Base-by-base conservation (phyloP, 2,888 invertebrate species). In the Willowsia nigromaculata region DNA sequence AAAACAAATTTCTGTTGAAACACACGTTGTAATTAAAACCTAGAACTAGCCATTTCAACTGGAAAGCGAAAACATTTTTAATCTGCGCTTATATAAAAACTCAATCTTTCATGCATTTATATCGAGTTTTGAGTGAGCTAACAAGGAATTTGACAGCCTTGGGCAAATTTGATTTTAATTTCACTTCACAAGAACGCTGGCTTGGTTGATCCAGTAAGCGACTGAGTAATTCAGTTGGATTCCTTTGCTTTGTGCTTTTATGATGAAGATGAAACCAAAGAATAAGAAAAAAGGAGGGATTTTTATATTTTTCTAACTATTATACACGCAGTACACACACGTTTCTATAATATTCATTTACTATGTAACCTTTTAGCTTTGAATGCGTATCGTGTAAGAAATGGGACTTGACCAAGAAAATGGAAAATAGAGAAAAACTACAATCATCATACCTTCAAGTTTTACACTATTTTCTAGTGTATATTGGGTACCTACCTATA, bases 71-170 rank as follows among this genome's bases (percentile, higher is more conserved):
- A 30, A 65, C 4, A 15, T 13, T 15, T 65, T 33, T 7, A 65
- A 30, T 11, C 33, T 65, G n/a, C 65, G 3, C 11, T 9, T 3
- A 9, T 43, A 9, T 9, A 37, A 37, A 37, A 37, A 37, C 43
- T 43, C 4, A 1, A 1, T 9, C 11, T 9, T 13, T 6, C 43
- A 65, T 65, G 37, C 22, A 80, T 59, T 33, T 82, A 25, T 56
- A 56, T 68, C 50, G 47, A 74, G 33, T 74, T 78, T 53, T 78
- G 59, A 81, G 81, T 81, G 25, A 81, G 37, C 50, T 85, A 85
- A 85, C 85, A 78, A 85, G 85, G 68, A 85, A 78, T 85, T 85
- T 78, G 68, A 85, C 85, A 85, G 85, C 85, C 85, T 65, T 85
- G 78, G 85, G 85, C 85, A 76, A 78, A 85, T 85, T 59, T 47